These are phyloP conservation scores for Bambusicola thoracicus DNA, from an alignment of 2,113 vertebrate species.

Conservation along the genomic window DNA sequence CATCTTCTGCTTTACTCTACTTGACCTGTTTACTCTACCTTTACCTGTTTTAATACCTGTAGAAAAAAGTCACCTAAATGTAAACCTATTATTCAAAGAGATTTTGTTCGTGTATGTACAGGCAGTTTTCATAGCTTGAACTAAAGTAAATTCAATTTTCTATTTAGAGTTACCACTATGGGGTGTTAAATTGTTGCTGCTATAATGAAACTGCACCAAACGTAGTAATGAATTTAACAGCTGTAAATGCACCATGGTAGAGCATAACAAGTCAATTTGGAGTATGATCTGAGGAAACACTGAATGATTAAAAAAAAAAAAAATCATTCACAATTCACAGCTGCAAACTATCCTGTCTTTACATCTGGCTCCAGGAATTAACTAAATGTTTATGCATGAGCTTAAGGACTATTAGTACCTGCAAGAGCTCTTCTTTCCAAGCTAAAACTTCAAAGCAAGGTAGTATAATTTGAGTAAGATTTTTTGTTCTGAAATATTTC, in stretches of 20 bases:
- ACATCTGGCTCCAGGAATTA: background rate
- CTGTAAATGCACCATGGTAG: background rate
- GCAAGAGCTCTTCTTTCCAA: background rate
- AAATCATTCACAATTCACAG: background rate
- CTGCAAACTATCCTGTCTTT: background rate
- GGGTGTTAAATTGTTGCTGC: slow-evolving; percentile 51
- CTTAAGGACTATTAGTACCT: background rate
- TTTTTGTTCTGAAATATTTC: background rate
- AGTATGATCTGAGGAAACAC: slow-evolving; percentile 9
- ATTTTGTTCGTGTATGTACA: background rate
- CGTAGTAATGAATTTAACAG: slow-evolving; percentile 54
- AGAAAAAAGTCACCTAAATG: background rate
- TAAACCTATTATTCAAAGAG: background rate
- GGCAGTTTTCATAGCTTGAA: slow-evolving; percentile 18
- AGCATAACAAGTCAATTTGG: slow-evolving; percentile 34
- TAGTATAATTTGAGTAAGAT: background rate
- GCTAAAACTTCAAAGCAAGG: background rate
- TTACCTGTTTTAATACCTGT: background rate
- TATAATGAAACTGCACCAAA: slow-evolving; percentile 35
- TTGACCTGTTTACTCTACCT: too few species aligned
- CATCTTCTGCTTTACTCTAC: background rate
- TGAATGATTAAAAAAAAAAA: background rate
- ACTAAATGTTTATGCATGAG: background rate
- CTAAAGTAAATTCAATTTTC: slow-evolving; percentile 62
- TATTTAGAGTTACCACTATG: slow-evolving; percentile 38